Evolutionary conservation across 2,113 vertebrate species (phyloP), one percentile per base, ranked within the genome.

Genomic region (Takifugu bimaculatus): DNA sequence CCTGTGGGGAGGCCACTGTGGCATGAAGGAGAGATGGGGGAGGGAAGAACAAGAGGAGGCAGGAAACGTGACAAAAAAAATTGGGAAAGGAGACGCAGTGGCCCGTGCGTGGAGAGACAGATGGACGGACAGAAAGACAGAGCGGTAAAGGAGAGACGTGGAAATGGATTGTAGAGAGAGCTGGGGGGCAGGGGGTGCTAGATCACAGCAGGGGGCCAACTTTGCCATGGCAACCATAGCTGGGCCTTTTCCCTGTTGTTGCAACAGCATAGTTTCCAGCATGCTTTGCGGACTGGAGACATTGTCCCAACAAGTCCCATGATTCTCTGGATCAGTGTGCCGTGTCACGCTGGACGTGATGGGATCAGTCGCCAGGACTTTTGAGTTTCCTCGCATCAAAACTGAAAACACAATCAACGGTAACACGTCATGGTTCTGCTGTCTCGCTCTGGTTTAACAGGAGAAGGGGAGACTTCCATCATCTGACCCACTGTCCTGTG

Each of bases 171-270:
- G 45, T 43, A 39, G 26, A 14, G 27, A 53, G 35, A 13, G 53
- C 14, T 32, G 27, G 14, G 48, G 48, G 71, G 51, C 69, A 51
- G 56, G 57, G 63, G 32, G 27, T 27, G 65, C 54, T 57, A 64
- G 57, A 62, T 68, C 62, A 14, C 69, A 1, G 71, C 74, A 75
- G 71, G 73, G 84, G 74, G 63, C 42, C 43, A 70, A 73, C 74
- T 75, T 85, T 74, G 72, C 85, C 82, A 89, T 88, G 78, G 84
- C 81, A 88, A 88, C 85, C 83, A 75, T 76, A 50, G 51, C n/a
- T 47, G 65, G 71, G 67, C 62, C 77, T 75, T 80, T 75, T 76
- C 70, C 65, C 60, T 80, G 57, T 70, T 69, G 66, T 74, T 78
- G 39, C 70, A 61, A 20, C 20, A 20, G 20, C 20, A 20, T 20